Evolutionary conservation across 2,888 invertebrate genomes (phyloP).

Genomic region (Lagria hirta): DNA sequence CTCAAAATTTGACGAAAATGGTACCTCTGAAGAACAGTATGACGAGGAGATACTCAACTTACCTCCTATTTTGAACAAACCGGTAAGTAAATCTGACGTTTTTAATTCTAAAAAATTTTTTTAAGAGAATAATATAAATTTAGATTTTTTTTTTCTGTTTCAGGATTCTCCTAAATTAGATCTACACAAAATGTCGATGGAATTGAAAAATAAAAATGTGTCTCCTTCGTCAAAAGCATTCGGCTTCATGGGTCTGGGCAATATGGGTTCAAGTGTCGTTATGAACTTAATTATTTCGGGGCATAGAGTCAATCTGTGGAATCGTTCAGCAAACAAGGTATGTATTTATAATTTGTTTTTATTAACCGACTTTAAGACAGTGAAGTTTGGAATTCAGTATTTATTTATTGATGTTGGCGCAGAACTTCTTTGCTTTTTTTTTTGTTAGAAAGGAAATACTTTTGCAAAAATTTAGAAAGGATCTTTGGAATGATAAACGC

Average conservation of each 20-base stretch:
- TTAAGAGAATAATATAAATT: not conserved
- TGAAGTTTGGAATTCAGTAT: too few species aligned
- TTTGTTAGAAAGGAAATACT: too few species aligned
- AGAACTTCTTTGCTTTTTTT: too few species aligned
- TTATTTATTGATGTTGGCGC: too few species aligned
- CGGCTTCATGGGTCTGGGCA: slow-evolving; percentile 93
- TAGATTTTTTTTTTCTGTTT: slow-evolving; percentile 9
- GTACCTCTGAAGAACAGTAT: slow-evolving; percentile 56
- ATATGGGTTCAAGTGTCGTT: slow-evolving; percentile 94
- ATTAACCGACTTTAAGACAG: too few species aligned
- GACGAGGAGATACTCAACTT: slow-evolving; percentile 61
- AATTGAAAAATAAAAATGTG: slow-evolving; percentile 81
- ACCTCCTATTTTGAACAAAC: slow-evolving; percentile 67
- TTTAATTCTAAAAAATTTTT: not conserved
- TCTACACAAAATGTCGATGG: slow-evolving; percentile 73
- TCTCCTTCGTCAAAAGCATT: slow-evolving; percentile 83
- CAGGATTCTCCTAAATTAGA: slow-evolving; percentile 66
- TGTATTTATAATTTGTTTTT: too few species aligned
- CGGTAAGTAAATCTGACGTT: slow-evolving; percentile 61
- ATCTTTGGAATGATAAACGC: too few species aligned
- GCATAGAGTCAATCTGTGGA: slow-evolving; percentile 93
- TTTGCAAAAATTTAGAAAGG: too few species aligned
- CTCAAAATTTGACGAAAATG: slow-evolving; percentile 55
- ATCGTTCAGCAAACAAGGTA: slow-evolving; percentile 88
- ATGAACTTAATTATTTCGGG: slow-evolving; percentile 93